Conservation (phyloP, 2,888 invertebrate species). For the Campaea margaritaria region DNA sequence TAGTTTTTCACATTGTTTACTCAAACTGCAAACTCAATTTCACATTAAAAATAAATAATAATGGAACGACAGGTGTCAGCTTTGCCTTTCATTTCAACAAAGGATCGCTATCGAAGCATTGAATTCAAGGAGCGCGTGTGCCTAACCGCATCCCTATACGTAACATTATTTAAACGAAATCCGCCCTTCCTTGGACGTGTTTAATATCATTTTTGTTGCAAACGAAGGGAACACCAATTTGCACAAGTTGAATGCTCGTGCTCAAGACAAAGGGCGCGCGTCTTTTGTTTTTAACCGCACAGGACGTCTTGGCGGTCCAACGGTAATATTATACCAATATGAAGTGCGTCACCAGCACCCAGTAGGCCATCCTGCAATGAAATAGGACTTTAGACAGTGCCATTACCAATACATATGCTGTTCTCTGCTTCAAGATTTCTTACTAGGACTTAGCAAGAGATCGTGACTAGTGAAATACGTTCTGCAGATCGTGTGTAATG, state of each 20-base stretch:
- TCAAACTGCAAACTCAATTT: neutral
- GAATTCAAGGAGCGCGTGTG: conserved; percentile 65
- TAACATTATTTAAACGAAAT: conserved; percentile 33
- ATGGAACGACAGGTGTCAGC: conserved; percentile 57
- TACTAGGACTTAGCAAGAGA: too few relatives aligned
- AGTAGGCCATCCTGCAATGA: too few relatives aligned
- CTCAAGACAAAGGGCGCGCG: conserved; percentile 61
- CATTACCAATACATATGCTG: too few relatives aligned
- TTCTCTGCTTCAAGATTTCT: too few relatives aligned
- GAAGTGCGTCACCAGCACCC: neutral
- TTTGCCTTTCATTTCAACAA: conserved; percentile 49
- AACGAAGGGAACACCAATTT: conserved; percentile 45
- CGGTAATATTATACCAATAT: conserved; percentile 57
- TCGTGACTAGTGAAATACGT: too few relatives aligned
- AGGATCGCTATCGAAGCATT: conserved; percentile 53
- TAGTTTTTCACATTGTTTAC: neutral
- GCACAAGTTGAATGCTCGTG: conserved; percentile 53
- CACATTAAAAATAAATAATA: conserved; percentile 30
- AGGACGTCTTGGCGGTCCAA: conserved; percentile 66
- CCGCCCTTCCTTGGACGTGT: conserved; percentile 15
- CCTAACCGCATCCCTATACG: conserved; percentile 62
- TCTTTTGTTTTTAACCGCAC: conserved; percentile 66
- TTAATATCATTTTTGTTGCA: conserved; percentile 20
- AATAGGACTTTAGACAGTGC: too few relatives aligned
- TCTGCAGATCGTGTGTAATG: too few relatives aligned